Base-by-base conservation (phyloP, 2,797 vertebrate species). In the Chaetodon trifasciatus region DNA sequence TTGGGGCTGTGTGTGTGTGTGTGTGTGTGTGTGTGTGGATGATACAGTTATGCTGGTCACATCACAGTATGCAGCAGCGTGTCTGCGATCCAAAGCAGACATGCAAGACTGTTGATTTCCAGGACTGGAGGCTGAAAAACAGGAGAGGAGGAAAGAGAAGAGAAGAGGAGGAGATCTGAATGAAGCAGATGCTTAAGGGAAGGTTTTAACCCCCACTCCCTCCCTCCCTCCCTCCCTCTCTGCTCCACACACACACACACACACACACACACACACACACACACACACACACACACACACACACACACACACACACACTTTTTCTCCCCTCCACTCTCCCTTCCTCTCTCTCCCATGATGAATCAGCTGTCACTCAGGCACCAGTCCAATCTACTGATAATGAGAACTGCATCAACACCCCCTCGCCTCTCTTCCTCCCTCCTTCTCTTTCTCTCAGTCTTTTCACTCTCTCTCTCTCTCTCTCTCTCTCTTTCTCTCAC, bases 311-410 rank as follows among this genome's bases (percentile, higher is more conserved):
- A 50, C 78, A 56, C 69, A 60, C 69, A 55, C 76, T 32, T 44
- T 70, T 50, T 64, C 58, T 79, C 68, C 68, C 69, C 76, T 90
- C 91, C 81, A 55, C 89, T 84, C 82, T 94, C 86, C 88, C 91
- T 91, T 92, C 84, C 93, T 93, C 94, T 95, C 94, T 91, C 91
- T 96, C 95, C 95, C 96, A 96, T 97, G 96, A 97, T 97, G 96
- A 96, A 97, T 97, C 96, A 96, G 96, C 96, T 97, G 97, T 97
- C 97, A 97, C 93, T 96, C 94, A 94, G 96, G 96, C 96, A 96
- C 94, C 94, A 94, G 96, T 96, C 96, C 96, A 97, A 97, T 97
- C 97, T 97, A 95, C 96, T 96, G 96, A 96, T 97, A 97, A 98
- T 97, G 96, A 97, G 96, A 95, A 96, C 95, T 96, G 96, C 96